Percentiles rank a stretch among this genome's conserved stretches.
Evolutionary conservation across 2,113 vertebrate species (phyloP).

Genomic region (Gymnobelideus leadbeateri): DNA sequence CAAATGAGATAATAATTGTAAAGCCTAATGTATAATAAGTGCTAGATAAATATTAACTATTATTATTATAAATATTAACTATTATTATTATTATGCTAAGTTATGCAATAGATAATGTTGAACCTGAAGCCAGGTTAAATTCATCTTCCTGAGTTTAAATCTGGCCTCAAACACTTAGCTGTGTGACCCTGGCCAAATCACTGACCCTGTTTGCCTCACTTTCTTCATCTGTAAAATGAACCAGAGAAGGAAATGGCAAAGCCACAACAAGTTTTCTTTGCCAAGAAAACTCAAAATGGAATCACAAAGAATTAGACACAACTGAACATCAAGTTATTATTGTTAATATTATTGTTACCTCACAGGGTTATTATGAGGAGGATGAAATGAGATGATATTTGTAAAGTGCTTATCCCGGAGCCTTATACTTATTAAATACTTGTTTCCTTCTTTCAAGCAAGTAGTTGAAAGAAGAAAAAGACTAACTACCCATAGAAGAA

Average conservation of each 20-base stretch:
- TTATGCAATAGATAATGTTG: background rate
- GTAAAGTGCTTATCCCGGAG: background rate
- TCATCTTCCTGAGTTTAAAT: background rate
- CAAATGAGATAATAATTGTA: background rate
- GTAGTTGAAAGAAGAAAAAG: background rate
- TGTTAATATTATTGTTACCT: background rate
- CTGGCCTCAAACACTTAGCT: background rate
- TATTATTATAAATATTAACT: background rate
- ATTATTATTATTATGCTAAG: background rate
- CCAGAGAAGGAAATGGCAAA: background rate
- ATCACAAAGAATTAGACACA: background rate
- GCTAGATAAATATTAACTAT: background rate
- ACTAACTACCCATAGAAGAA: background rate
- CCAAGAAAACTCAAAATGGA: background rate
- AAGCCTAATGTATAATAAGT: background rate
- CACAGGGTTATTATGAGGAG: background rate
- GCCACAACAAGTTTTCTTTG: background rate
- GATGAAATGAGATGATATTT: background rate
- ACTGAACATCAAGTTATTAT: background rate
- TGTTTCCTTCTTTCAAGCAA: background rate
- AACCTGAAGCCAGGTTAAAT: background rate
- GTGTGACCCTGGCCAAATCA: background rate
- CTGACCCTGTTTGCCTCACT: background rate
- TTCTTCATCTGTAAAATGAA: background rate
- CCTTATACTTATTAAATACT: background rate